Evolutionary conservation across 2,113 vertebrate species (phyloP).

Genomic region (Chloropsis hardwickii): DNA sequence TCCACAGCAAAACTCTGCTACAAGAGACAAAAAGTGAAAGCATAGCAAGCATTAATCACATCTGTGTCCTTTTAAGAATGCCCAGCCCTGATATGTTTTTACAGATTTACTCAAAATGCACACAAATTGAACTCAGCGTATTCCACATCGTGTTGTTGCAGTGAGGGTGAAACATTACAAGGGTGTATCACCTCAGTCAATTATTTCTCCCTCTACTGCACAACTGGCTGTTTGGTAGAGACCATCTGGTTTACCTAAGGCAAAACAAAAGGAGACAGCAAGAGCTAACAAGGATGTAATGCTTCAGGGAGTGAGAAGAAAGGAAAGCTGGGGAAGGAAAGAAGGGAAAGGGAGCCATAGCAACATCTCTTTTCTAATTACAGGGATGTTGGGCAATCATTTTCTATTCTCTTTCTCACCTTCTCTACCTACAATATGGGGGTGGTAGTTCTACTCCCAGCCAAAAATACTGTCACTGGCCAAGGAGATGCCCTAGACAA

Average conservation of each 20-base stretch:
- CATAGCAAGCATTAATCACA: not conserved
- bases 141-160: not conserved
- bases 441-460: not conserved
- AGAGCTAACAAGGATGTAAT: not conserved
- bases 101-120: not conserved
- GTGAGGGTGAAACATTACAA: not conserved
- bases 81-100: not conserved
- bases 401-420: not conserved
- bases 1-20: constrained; percentile 79
- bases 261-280: not conserved
- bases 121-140: not conserved
- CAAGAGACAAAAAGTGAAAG: not conserved
- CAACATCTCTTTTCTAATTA: not conserved
- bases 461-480: not conserved
- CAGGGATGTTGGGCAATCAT: not conserved
- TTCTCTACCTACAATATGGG: not conserved
- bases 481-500: not conserved
- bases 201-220: not conserved
- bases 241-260: not conserved
- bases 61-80: not conserved
- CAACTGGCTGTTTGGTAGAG: not conserved
- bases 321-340: not conserved
- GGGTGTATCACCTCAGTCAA: not conserved
- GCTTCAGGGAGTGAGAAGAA: not conserved
- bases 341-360: not conserved